phyloP scores from a whole-genome alignment of 2,797 vertebrate species.

The Sebastes minor region DNA sequence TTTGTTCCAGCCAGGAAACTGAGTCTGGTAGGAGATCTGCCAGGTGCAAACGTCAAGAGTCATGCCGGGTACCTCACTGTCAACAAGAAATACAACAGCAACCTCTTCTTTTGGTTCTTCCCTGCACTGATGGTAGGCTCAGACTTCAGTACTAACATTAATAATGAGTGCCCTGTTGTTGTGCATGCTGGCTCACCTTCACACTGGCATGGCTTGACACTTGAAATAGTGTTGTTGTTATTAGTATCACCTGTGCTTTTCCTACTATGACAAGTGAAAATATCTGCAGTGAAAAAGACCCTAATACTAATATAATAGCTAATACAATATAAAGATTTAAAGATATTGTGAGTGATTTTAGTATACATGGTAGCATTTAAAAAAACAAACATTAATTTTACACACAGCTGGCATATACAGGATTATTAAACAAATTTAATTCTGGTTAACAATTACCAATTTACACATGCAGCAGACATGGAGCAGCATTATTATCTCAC shows the following conservation, averaged over 20 bases:
- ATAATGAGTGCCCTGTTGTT: no score
- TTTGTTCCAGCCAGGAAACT: slow-evolving; percentile 79
- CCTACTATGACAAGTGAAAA: not conserved
- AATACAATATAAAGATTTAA: not conserved
- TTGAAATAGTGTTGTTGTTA: not conserved
- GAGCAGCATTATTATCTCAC: not conserved
- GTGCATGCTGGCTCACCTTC: slow-evolving; percentile 40
- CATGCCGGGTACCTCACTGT: slow-evolving; percentile 86
- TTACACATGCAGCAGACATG: not conserved
- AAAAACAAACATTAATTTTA: not conserved
- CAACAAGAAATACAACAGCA: slow-evolving; percentile 89
- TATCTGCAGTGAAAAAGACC: not conserved
- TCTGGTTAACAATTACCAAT: not conserved
- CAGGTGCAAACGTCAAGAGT: slow-evolving; percentile 83
- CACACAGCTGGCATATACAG: not conserved
- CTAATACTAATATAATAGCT: not conserved
- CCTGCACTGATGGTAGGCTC: slow-evolving; percentile 80
- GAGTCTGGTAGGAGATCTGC: slow-evolving; percentile 82
- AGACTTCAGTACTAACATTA: no score
- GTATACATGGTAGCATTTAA: not conserved
- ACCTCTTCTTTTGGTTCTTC: slow-evolving; percentile 92
- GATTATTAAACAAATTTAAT: not conserved
- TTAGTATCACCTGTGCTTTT: not conserved
- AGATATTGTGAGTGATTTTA: not conserved
- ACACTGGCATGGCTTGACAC: no score